Base-by-base conservation (phyloP, 2,888 invertebrate species). In the Leptogaster cylindrica region DNA sequence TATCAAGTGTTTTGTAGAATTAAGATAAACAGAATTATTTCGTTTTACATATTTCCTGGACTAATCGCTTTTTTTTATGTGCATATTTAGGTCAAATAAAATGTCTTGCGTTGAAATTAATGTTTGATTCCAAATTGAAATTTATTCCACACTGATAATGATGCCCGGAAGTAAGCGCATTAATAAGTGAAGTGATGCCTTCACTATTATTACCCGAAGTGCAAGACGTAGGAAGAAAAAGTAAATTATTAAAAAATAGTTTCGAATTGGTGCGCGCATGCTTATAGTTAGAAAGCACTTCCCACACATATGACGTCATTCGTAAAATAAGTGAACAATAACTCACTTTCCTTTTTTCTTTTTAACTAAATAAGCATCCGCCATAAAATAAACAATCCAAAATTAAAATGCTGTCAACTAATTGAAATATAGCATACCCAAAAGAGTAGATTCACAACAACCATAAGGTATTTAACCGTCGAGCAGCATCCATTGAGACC, bases 401-500 rank as follows among this genome's bases (percentile, higher is more conserved):
- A 2, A 51, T 16, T 8, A 51, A 51, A 14, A 14, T 51, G 27
- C 4, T n/a, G n/a, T n/a, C n/a, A n/a, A n/a, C n/a, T n/a, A n/a
- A n/a, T n/a, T n/a, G n/a, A n/a, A n/a, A n/a, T n/a, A 12, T 51
- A 28, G n/a, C 69, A 39, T 78, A 79, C 79, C 79, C 76, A 79
- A 75, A 79, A 80, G 72, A 78, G 74, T 70, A 79, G 74, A 74
- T 80, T 80, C 73, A 80, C 76, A 71, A 80, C 75, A 71, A 80
- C 77, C 77, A 80, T 77, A 70, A 80, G 74, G 72, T 78, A 80
- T 75, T 80, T 80, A 33, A 80, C 77, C 73, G 79, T 77, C 66
- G 77, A 76, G 76, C 80, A 80, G 74, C 80, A 80, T 69, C 79
- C 79, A 73, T 77, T 77, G 48, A 79, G 76, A 71, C 79, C 79